These are phyloP conservation scores for Fragum fragum DNA, from an alignment of 2,888 invertebrate genomes.

Conservation along the genomic window DNA sequence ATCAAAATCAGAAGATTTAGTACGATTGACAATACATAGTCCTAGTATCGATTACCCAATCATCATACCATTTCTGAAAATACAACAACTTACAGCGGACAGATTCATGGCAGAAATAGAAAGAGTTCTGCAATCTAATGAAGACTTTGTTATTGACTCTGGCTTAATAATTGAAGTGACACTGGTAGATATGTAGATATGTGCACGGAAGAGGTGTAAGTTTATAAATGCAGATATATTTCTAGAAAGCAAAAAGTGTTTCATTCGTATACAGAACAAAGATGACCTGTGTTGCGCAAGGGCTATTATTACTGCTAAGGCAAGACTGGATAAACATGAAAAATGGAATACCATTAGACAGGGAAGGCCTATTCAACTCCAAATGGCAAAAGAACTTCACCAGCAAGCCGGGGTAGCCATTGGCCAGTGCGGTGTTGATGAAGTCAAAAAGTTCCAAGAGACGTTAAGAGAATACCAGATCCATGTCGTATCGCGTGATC, in stretches of 20 bases:
- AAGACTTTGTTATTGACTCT: slow-evolving; percentile 43
- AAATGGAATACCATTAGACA: slow-evolving; percentile 39
- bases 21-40: slow-evolving; percentile 37
- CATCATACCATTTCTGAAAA: slow-evolving; percentile 22
- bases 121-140: slow-evolving; percentile 36
- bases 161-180: slow-evolving; percentile 42
- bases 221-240: slow-evolving; percentile 44
- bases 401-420: slow-evolving; percentile 33
- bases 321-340: slow-evolving; percentile 38
- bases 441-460: slow-evolving; percentile 48
- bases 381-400: slow-evolving; percentile 43
- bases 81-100: slow-evolving; percentile 21
- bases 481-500: slow-evolving; percentile 44
- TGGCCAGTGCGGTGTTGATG: slow-evolving; percentile 49
- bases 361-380: slow-evolving; percentile 30
- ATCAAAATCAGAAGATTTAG: slow-evolving; percentile 36
- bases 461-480: slow-evolving; percentile 46
- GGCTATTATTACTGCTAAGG: slow-evolving; percentile 53
- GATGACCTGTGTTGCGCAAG: slow-evolving; percentile 56
- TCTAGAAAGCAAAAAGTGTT: slow-evolving; percentile 32
- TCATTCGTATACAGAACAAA: slow-evolving; percentile 47
- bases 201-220: slow-evolving; percentile 23
- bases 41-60: slow-evolving; percentile 49
- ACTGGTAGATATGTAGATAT: slow-evolving; percentile 33
- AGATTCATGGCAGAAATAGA: slow-evolving; percentile 44